Evolutionary conservation across 2,113 vertebrate species (phyloP).

Genomic region (Ciconia boyciana): DNA sequence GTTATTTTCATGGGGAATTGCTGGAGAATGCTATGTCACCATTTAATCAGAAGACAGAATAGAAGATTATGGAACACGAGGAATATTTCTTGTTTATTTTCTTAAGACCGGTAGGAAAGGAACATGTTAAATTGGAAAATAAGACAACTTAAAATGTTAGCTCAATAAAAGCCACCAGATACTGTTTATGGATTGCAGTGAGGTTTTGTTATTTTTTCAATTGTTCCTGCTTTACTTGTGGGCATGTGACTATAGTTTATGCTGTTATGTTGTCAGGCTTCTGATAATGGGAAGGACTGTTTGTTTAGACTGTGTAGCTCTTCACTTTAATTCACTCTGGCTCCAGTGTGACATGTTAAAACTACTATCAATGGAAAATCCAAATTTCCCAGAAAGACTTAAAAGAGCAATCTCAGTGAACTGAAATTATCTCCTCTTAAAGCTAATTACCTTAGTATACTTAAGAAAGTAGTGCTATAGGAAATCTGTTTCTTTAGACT

Average conservation of each 20-base stretch:
- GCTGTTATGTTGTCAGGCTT: slow-evolving; percentile 87
- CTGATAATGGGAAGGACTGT: slow-evolving; percentile 83
- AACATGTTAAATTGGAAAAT: neutral
- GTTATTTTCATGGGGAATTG: neutral
- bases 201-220: slow-evolving; percentile 66
- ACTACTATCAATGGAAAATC: slow-evolving; percentile 87
- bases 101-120: neutral
- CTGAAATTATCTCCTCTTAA: slow-evolving; percentile 87
- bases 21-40: neutral
- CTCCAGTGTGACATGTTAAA: slow-evolving; percentile 94
- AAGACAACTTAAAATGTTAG: neutral
- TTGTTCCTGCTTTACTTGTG: slow-evolving; percentile 64
- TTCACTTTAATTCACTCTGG: slow-evolving; percentile 89
- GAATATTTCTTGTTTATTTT: neutral
- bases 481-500: slow-evolving; percentile 68
- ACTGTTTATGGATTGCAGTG: slow-evolving; percentile 34
- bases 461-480: slow-evolving; percentile 76
- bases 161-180: neutral
- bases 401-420: slow-evolving; percentile 79
- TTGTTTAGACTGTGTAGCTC: slow-evolving; percentile 94
- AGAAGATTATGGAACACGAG: neutral
- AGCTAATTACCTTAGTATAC: slow-evolving; percentile 83
- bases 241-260: slow-evolving; percentile 78
- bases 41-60: neutral
- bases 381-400: slow-evolving; percentile 86